phyloP scores from a whole-genome alignment of 2,888 invertebrate species.

The Metopia argyrocephala region DNA sequence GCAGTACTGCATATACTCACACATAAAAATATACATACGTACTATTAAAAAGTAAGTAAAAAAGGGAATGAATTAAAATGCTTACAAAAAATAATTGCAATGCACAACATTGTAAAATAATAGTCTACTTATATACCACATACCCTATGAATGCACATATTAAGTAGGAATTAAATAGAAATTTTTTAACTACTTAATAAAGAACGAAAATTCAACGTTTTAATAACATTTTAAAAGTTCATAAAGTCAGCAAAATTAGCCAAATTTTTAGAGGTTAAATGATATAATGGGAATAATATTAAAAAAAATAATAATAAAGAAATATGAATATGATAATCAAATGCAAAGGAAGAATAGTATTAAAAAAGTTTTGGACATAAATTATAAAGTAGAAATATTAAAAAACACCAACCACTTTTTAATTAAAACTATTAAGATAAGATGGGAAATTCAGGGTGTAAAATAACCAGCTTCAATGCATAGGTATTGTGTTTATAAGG shows the following conservation, averaged over 20 bases:
- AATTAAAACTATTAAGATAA: no score
- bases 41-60: background rate
- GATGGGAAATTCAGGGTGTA: no score
- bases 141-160: no score
- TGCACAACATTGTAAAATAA: slow-evolving; percentile 13
- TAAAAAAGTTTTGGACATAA: no score
- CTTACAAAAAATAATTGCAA: slow-evolving; percentile 8
- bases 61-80: slow-evolving; percentile 15
- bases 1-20: background rate
- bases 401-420: no score
- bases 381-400: no score
- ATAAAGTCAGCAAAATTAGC: background rate
- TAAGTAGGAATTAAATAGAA: background rate
- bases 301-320: background rate
- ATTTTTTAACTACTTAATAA: no score
- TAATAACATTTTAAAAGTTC: background rate
- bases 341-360: background rate
- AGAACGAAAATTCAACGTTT: no score
- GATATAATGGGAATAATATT: background rate
- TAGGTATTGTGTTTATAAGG: no score
- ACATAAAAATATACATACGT: background rate
- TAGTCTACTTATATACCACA: background rate
- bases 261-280: background rate
- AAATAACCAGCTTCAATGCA: no score
- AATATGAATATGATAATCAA: background rate